phyloP scores from a whole-genome alignment of 2,113 vertebrate species.

The Corythoichthys haematopterus region DNA sequence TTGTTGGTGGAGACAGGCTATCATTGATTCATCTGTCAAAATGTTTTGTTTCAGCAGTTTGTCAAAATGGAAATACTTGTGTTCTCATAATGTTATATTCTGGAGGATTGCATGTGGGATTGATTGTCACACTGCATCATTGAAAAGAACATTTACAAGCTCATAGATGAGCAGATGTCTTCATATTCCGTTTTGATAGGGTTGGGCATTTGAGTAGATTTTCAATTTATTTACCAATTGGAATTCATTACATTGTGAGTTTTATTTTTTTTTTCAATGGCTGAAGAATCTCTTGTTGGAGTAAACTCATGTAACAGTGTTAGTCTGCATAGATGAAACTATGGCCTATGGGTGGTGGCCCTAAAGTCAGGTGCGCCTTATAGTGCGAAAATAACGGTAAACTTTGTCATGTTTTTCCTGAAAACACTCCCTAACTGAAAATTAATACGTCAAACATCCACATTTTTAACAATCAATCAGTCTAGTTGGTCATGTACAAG shows the following conservation, averaged over 20 bases:
- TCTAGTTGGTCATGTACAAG: neutral
- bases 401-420: no score
- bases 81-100: neutral
- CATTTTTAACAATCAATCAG: neutral
- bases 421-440: no score
- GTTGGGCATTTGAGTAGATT: neutral
- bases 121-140: neutral
- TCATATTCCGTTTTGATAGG: neutral
- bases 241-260: no score
- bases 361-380: no score
- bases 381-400: no score
- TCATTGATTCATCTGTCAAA: conserved; percentile 3
- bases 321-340: no score
- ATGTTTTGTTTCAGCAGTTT: neutral
- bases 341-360: no score
- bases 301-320: no score
- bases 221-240: neutral
- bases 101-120: neutral
- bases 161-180: neutral
- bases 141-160: neutral
- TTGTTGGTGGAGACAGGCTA: neutral
- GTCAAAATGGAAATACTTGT: neutral
- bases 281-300: no score
- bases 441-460: neutral
- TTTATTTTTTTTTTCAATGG: no score